Evolutionary conservation across 2,113 vertebrate species (phyloP), one percentile per base, ranked within the genome.

Genomic region (Actinemys pallida): DNA sequence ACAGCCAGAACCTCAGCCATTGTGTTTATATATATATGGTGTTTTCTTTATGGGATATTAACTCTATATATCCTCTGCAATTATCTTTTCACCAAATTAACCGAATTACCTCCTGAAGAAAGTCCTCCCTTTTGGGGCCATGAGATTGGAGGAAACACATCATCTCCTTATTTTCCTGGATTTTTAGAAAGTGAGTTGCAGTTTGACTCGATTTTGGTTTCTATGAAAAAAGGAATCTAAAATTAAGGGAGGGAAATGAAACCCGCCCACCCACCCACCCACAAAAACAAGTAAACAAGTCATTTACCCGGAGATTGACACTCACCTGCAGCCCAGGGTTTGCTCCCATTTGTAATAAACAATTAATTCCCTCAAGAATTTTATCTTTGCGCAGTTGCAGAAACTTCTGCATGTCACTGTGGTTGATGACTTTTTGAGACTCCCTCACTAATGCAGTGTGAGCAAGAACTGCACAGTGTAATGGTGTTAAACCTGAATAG

Each of bases 341-440:
- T 65, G 97, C 98, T 94, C 98, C 98, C 98, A 99, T 99, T 92
- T 98, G 98, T 25, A 99, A 92, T 49, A 99, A 96, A 93, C 98
- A 99, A 79, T 97, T 97, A 56, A 99, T 98, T 1, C 98, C 98
- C 90, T 99, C 98, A 80, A 98, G 97, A 92, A 99, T 98, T 83
- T 99, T 98, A 27, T 98, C 97, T 80, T 89, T 98, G 29, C 97
- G 97, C 0, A 99, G 97, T 0, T 56, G 83, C 82, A 98, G 95
- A n/a, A 99, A 83, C 84, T 96, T 96, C 10, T 50, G n/a, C 3
- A 1, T 6, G 50, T 94, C 56, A 2, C 49, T 72, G 4, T 39
- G 20, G 3, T 49, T 10, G 35, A 27, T 5, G 0, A 80, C 39
- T 8, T 88, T n/a, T 13, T 97, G 97, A 83, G 94, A 93, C 16